Evolutionary conservation across 2,888 invertebrate species (phyloP), one percentile per base, ranked within the genome.

Genomic region (Monochamus alternatus): DNA sequence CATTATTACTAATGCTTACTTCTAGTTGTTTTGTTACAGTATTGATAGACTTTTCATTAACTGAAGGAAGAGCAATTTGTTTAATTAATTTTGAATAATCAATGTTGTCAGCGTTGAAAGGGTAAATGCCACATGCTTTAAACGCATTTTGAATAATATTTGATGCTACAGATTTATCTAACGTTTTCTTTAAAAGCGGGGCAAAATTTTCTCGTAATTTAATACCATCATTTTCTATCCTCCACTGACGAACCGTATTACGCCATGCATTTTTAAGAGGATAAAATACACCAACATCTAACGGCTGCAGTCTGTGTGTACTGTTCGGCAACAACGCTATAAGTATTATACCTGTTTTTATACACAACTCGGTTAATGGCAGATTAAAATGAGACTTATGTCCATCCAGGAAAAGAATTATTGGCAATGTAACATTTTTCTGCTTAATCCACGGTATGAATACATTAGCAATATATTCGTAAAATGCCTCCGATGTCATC

Each of bases 401-500:
- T 0, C 64, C 64, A 51, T 65, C 51, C 30, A 65, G 44, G 30
- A 51, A 65, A 10, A 65, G 14, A 47, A 65, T 7, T 10, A 65
- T 12, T 2, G 64, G 63, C 22, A 38, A n/a, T 44, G 5, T 38
- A 44, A 63, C 43, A 5, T 44, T 63, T 1, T 63, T 44, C 1
- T 63, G 5, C 30, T 43, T 59, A 32, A 77, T 52, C 78, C 78
- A 75, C 3, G 75, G 85, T 76, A 85, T 75, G 81, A 89, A 88
- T 38, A 87, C 79, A 79, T 88, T 87, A 8, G 85, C 82, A 5
- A 88, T 83, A 77, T 85, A 89, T 80, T 89, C 87, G 77, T 80
- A 88, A 82, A 89, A 89, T 3, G 83, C 84, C 78, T 86, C 86
- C 1, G 83, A 79, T 9, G 86, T 88, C 88, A 87, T 90, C 90